Evolutionary conservation across 1,140 invertebrate species (phyloP), one percentile per base, ranked within the genome.

Genomic region (Calephelis virginiensis): DNA sequence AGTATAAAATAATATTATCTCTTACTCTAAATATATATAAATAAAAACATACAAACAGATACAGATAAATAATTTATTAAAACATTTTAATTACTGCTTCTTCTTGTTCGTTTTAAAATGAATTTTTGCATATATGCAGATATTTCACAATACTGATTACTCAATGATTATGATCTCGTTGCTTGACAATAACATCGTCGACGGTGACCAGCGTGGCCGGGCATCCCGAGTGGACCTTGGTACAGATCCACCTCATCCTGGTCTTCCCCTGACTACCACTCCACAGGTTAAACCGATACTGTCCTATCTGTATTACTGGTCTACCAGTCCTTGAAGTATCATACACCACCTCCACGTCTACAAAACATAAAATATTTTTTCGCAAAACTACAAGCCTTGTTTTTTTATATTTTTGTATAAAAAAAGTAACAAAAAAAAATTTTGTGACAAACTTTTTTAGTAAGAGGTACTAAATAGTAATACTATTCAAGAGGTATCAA

Each of bases 101-200:
- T 43, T 43, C 8, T 43, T 43, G 5, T 28, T 28, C 28, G 0
- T 28, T 28, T 28, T 28, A 28, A 28, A 4, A 28, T 28, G 28
- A 1, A 2, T 28, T 28, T 28, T 28, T 28, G 28, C 6, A 43
- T 8, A 43, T 43, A 9, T 9, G 7, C 40, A 43, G 40, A 8
- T 8, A 43, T 43, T 8, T 5, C 3, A 43, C 40, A 7, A 43
- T 43, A 43, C 6, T 43, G 6, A 28, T 28, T 28, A 28, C 28
- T 74, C 63, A 80, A 74, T 80, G 80, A 61, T 79, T 81, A 47
- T 82, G 81, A 10, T 70, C 66, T 45, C 64, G 75, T 13, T 60
- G 64, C 65, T 74, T 76, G 8, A 84, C 60, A n/a, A 85, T 75
- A 8, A 63, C 48, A 62, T 78, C 63, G 4, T 81, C 67, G 6